Conservation (phyloP, 2,888 invertebrate genomes). For the Cheilosia pagana region DNA sequence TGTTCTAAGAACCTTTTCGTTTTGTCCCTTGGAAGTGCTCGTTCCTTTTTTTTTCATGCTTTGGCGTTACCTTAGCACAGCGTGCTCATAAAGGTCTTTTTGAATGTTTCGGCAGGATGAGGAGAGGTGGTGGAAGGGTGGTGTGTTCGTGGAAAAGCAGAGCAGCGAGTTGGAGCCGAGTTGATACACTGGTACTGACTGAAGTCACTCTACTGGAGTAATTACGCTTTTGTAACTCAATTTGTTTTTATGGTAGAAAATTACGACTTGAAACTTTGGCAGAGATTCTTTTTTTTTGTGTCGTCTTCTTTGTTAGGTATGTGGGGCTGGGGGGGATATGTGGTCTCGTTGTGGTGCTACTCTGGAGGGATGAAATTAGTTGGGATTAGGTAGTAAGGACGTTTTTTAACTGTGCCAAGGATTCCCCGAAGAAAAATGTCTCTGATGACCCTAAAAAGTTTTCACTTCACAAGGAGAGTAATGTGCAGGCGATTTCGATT, state of each 20-base stretch:
- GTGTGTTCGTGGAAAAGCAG: slow-evolving; percentile 16
- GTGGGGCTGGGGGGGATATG: slow-evolving; percentile 6
- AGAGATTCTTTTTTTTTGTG: slow-evolving; percentile 44
- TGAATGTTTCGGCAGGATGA: slow-evolving; percentile 20
- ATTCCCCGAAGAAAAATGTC: slow-evolving; percentile 26
- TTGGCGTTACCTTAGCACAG: slow-evolving; percentile 31
- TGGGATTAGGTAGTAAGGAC: slow-evolving; percentile 57
- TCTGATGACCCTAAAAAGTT: slow-evolving; percentile 35
- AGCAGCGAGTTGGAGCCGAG: slow-evolving; percentile 31
- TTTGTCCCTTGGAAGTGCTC: slow-evolving; percentile 33
- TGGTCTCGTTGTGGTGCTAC: slow-evolving; percentile 44
- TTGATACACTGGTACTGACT: slow-evolving; percentile 61
- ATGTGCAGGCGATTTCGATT: slow-evolving; percentile 14
- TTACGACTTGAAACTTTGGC: slow-evolving; percentile 69
- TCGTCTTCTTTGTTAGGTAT: slow-evolving; percentile 39
- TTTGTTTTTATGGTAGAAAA: slow-evolving; percentile 69
- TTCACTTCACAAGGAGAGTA: slow-evolving; percentile 3
- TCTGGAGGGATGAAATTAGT: slow-evolving; percentile 61
- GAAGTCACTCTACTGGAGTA: slow-evolving; percentile 70
- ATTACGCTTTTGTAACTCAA: slow-evolving; percentile 75
- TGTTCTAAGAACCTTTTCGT: slow-evolving; percentile 67
- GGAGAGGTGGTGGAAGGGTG: not conserved
- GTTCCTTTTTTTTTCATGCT: slow-evolving; percentile 22
- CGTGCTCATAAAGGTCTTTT: slow-evolving; percentile 21
- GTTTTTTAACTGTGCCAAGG: slow-evolving; percentile 59